Conservation (phyloP, 2,888 invertebrate species). For the Heliconius erato region DNA sequence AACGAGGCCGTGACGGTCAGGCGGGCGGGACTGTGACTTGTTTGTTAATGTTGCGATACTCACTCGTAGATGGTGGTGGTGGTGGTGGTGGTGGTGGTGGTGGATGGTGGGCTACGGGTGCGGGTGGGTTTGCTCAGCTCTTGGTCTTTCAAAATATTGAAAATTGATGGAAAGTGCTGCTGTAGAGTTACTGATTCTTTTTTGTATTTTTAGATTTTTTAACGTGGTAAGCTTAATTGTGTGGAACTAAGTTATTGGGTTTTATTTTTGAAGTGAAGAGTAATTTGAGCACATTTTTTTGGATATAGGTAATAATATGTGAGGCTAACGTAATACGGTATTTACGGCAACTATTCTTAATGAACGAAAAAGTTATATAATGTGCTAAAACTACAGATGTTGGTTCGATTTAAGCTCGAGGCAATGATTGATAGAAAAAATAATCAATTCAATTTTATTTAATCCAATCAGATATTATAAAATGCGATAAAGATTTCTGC, state of each 20-base stretch:
- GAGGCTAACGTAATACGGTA: too few species aligned
- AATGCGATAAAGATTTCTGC: neutral
- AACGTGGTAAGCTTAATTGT: neutral
- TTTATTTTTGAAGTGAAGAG: neutral
- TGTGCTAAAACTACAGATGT: too few species aligned
- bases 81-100: neutral
- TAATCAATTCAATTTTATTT: neutral
- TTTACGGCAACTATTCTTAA: too few species aligned
- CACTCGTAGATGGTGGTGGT: constrained; percentile 39
- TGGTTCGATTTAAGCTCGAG: too few species aligned
- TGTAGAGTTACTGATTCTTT: neutral
- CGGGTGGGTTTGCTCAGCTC: neutral
- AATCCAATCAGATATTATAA: neutral
- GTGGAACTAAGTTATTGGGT: neutral
- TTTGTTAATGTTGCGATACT: constrained; percentile 59
- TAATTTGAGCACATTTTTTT: too few species aligned
- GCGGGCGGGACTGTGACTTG: constrained; percentile 67
- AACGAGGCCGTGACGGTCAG: constrained; percentile 72
- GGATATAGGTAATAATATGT: too few species aligned
- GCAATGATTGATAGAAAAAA: neutral
- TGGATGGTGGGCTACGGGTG: constrained; percentile 21
- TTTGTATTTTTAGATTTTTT: neutral
- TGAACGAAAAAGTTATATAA: too few species aligned
- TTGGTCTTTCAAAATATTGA: neutral
- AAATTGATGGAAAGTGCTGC: neutral